phyloP scores from a whole-genome alignment of 1,140 invertebrate genomes.

The Drosophila burlai region DNA sequence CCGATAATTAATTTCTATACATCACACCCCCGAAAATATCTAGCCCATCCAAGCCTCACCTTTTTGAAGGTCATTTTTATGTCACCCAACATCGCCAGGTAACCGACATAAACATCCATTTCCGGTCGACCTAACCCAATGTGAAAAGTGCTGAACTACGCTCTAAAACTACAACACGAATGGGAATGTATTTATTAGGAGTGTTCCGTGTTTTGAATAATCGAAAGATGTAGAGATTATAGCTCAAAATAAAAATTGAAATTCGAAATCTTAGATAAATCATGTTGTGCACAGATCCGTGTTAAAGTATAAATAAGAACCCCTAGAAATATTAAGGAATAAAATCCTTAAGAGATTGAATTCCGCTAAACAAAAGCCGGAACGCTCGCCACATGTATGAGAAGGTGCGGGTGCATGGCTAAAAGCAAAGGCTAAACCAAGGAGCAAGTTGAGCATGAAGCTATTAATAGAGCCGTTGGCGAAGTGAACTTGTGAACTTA shows the following conservation, averaged over 20 bases:
- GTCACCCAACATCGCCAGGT: slow-evolving; percentile 42
- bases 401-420: not conserved
- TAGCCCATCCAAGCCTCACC: not conserved
- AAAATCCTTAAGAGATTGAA: not conserved
- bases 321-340: not conserved
- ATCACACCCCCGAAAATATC: not conserved
- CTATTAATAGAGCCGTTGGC: slow-evolving; percentile 81
- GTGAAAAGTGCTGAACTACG: slow-evolving; percentile 35
- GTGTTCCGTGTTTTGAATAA: not conserved
- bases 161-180: slow-evolving; percentile 21
- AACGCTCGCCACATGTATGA: not conserved
- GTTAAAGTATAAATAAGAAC: not conserved
- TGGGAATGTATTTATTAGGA: not conserved
- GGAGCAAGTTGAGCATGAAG: slow-evolving; percentile 45
- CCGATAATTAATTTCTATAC: not conserved
- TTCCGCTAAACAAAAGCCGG: not conserved
- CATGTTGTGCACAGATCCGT: not conserved
- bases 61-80: slow-evolving; percentile 54
- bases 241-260: too few relatives aligned
- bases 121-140: slow-evolving; percentile 69
- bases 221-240: too few relatives aligned
- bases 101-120: slow-evolving; percentile 28
- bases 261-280: too few relatives aligned
- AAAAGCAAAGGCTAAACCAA: slow-evolving; percentile 25
- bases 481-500: slow-evolving; percentile 79